Evolutionary conservation across 2,888 invertebrate species (phyloP).

Genomic region (Tethea ocularis): DNA sequence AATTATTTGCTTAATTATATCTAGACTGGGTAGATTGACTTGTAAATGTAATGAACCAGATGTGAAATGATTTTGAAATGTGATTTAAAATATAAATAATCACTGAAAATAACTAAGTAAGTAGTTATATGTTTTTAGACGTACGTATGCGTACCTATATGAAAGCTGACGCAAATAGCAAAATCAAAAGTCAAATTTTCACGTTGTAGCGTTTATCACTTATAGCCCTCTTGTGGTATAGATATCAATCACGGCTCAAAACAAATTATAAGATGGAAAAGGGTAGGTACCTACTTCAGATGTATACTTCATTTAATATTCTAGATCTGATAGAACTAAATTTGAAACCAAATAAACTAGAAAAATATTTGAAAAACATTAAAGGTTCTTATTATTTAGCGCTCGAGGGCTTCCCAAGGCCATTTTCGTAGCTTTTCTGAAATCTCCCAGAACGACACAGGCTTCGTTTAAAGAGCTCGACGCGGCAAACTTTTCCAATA

Average conservation of each 20-base stretch:
- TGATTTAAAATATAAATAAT: no score
- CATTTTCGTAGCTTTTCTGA: constrained; percentile 29
- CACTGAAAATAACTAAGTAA: not conserved
- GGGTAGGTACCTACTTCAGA: not conserved
- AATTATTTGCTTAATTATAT: not conserved
- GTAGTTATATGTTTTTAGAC: not conserved
- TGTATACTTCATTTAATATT: not conserved
- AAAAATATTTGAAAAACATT: constrained; percentile 2
- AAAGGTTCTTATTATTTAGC: constrained; percentile 5
- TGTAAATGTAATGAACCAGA: not conserved
- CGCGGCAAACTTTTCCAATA: constrained; percentile 71
- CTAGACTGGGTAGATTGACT: not conserved
- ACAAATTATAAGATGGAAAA: not conserved
- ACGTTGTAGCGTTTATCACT: not conserved
- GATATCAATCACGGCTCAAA: not conserved
- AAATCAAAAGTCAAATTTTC: not conserved
- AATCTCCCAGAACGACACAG: constrained; percentile 38
- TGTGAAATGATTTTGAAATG: no score
- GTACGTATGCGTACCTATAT: not conserved
- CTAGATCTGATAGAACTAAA: not conserved
- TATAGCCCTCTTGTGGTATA: not conserved
- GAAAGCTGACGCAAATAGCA: not conserved
- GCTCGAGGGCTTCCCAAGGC: constrained; percentile 17
- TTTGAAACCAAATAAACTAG: not conserved
- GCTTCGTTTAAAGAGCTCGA: constrained; percentile 52